Evolutionary conservation across 35 echinoderm and acorn worm genomes (phyloP).

Genomic region (Ptychodera flava): DNA sequence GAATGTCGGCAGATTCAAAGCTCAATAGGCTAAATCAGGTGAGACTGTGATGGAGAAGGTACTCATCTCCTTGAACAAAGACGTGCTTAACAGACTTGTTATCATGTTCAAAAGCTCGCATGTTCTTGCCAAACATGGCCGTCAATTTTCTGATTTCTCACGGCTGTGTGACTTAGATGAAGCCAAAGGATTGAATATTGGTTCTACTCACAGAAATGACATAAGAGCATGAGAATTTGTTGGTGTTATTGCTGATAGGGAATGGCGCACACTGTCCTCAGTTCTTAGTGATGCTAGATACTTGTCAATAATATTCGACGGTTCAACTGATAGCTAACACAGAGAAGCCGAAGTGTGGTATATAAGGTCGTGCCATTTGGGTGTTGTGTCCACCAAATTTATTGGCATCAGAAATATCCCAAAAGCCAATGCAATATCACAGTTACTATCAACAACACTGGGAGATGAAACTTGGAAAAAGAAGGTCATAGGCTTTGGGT

Average conservation of each 20-base stretch:
- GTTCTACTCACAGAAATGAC: constrained; percentile 4
- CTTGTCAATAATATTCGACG: constrained; percentile 5
- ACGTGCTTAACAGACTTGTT: constrained; percentile 8
- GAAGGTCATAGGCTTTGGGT: no score
- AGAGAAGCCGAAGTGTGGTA: no score
- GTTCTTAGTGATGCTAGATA: constrained; percentile 4
- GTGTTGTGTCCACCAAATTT: no score
- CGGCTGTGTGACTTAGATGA: constrained; percentile 15
- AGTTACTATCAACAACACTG: no score
- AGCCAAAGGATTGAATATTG: constrained; percentile 19
- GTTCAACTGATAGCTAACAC: constrained; percentile 22
- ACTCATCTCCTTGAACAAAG: no score
- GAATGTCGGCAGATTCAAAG: no score
- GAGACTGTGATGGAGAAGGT: no score
- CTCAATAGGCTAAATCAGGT: no score
- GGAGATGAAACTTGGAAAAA: no score
- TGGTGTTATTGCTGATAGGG: constrained; percentile 15
- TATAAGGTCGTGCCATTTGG: no score
- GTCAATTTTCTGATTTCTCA: constrained; percentile 11
- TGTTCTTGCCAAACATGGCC: constrained; percentile 14
- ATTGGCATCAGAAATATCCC: no score
- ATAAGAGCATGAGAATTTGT: constrained; percentile 3
- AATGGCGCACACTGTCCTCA: background rate
- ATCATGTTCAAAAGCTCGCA: constrained; percentile 9
- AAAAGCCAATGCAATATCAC: no score